phyloP scores from a whole-genome alignment of 2,113 vertebrate species.

The Elachura formosa region DNA sequence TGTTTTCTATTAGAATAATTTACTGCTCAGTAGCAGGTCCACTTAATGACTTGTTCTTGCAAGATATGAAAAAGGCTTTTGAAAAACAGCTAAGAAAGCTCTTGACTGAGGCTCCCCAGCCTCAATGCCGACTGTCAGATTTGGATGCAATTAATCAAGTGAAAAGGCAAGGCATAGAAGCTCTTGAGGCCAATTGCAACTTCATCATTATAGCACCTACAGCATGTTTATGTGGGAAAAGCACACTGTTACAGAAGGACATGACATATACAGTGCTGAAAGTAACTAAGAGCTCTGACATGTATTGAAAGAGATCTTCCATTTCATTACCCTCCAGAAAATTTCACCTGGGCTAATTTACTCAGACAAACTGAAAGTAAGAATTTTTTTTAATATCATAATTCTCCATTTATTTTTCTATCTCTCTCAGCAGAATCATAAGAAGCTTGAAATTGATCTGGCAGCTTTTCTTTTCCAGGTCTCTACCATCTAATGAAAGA shows the following conservation, averaged over 20 bases:
- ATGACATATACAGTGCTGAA: not conserved
- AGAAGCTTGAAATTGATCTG: not conserved
- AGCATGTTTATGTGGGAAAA: not conserved
- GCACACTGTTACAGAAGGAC: not conserved
- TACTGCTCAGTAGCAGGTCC: not conserved
- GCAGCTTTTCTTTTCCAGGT: not conserved
- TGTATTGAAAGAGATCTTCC: not conserved
- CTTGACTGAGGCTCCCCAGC: not conserved
- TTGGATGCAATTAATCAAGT: not conserved
- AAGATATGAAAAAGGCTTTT: not conserved
- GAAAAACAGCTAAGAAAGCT: not conserved
- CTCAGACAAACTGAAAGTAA: not conserved
- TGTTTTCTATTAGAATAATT: not conserved
- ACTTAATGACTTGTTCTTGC: not conserved
- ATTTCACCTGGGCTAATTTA: not conserved
- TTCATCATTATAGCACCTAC: not conserved
- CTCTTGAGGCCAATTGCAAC: not conserved
- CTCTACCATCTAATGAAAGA: not conserved
- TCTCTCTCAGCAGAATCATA: not conserved
- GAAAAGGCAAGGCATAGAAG: not conserved
- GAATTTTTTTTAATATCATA: not conserved
- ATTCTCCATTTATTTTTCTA: not conserved
- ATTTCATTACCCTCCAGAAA: not conserved
- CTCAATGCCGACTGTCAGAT: not conserved
- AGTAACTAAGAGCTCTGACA: not conserved